phyloP scores from a whole-genome alignment of 2,797 vertebrate species.

The Bucorvus abyssinicus region DNA sequence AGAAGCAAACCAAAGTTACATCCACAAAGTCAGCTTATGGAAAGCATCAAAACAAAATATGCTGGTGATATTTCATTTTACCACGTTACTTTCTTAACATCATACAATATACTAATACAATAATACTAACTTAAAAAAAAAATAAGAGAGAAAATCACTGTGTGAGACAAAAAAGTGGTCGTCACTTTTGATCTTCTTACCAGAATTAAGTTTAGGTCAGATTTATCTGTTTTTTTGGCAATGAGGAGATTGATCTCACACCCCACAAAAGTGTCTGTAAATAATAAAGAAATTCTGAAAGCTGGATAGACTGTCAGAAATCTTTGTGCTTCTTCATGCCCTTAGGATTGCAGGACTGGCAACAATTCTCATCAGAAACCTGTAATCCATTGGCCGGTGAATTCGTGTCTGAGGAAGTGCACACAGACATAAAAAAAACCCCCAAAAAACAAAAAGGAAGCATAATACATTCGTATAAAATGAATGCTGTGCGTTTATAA shows the following conservation, averaged over 20 bases:
- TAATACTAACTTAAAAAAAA: background rate
- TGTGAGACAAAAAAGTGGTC: background rate
- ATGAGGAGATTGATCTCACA: background rate
- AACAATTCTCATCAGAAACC: background rate
- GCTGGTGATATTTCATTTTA: rapidly evolving
- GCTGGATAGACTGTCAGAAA: background rate
- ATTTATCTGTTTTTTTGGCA: background rate
- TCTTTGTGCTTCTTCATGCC: background rate
- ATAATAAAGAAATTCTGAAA: background rate
- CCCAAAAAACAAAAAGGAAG: background rate
- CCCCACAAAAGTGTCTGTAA: background rate
- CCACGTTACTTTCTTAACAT: background rate
- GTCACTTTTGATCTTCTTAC: rapidly evolving
- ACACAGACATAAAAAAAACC: background rate
- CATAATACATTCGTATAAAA: background rate
- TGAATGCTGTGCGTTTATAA: background rate
- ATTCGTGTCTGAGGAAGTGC: background rate
- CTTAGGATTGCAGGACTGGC: background rate
- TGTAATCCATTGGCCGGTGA: background rate
- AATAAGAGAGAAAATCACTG: rapidly evolving
- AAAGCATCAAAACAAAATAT: background rate
- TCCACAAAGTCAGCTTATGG: background rate
- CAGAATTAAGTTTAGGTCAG: background rate
- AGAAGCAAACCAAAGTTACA: background rate
- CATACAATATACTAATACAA: background rate